Conservation (phyloP, 2,113 vertebrate genomes). For the Sapayoa aenigma region DNA sequence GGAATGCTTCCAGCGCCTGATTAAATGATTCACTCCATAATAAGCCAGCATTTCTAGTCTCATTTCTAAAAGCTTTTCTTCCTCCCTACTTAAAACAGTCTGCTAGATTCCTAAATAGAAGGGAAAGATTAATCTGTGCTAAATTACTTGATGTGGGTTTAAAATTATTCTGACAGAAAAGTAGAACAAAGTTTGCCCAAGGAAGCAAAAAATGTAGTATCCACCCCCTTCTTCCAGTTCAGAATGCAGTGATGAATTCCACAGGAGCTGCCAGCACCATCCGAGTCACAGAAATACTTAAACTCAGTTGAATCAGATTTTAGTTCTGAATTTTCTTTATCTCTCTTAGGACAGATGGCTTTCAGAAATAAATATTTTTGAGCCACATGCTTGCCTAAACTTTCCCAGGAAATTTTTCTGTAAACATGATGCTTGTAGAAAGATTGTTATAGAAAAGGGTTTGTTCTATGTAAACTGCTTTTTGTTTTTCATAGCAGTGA, state of each 20-base stretch:
- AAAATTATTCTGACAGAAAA: slow-evolving; percentile 65
- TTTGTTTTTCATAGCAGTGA: not conserved
- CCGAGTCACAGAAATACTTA: slow-evolving; percentile 29
- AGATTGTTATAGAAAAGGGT: not conserved
- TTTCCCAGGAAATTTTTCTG: not conserved
- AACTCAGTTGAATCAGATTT: slow-evolving; percentile 24
- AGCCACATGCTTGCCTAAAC: not conserved
- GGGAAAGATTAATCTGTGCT: slow-evolving; percentile 59
- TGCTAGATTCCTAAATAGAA: slow-evolving; percentile 48
- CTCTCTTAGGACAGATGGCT: slow-evolving; percentile 34
- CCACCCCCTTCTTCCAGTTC: not conserved
- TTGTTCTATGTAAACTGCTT: not conserved
- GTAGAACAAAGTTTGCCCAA: slow-evolving; percentile 65
- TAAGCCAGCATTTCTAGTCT: slow-evolving; percentile 48
- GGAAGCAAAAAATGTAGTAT: slow-evolving; percentile 45
- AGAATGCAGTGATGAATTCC: slow-evolving; percentile 41
- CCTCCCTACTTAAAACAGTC: slow-evolving; percentile 25
- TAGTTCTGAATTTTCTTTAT: slow-evolving; percentile 36
- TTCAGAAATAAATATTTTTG: slow-evolving; percentile 42
- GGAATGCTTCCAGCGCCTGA: slow-evolving; percentile 30
- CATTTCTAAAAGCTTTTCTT: slow-evolving; percentile 43
- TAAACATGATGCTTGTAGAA: not conserved
- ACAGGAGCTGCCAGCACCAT: slow-evolving; percentile 26
- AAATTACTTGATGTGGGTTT: slow-evolving; percentile 65
- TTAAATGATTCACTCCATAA: slow-evolving; percentile 58